A percentile compares a stretch with the other conserved stretches of the same genome.
Evolutionary conservation across 2,797 vertebrate species (phyloP).

Genomic region (Tapirus indicus): DNA sequence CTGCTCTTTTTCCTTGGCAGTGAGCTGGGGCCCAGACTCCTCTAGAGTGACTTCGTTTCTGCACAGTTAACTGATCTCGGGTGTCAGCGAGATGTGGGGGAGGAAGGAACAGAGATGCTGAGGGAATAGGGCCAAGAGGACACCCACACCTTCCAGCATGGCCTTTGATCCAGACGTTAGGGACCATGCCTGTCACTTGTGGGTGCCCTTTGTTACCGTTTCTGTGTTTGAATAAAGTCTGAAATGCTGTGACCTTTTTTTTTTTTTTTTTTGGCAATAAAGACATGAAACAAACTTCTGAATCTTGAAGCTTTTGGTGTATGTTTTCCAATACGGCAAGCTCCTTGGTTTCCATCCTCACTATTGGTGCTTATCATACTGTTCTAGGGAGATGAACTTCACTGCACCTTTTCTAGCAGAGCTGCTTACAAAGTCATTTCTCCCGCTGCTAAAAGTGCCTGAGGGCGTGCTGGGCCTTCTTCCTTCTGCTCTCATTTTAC

Average conservation of each 20-base stretch:
- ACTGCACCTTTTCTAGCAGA: neutral
- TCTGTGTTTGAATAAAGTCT: constrained; percentile 86
- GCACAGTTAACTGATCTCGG: constrained; percentile 83
- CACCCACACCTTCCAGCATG: constrained; percentile 66
- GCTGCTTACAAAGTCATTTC: fast-evolving
- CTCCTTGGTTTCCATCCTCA: neutral
- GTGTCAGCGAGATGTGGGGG: constrained; percentile 79
- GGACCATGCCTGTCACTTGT: constrained; percentile 83
- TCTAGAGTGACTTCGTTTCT: constrained; percentile 84
- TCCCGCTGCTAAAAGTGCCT: neutral
- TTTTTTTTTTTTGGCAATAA: constrained; percentile 79
- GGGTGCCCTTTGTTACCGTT: constrained; percentile 86
- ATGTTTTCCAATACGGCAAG: neutral
- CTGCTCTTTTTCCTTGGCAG: constrained; percentile 76
- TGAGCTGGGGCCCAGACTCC: constrained; percentile 76
- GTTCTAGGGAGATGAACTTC: too few relatives aligned
- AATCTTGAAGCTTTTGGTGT: neutral
- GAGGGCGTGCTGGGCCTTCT: neutral
- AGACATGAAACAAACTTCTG: constrained; percentile 68
- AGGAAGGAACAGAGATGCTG: constrained; percentile 44
- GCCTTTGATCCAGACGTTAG: constrained; percentile 73
- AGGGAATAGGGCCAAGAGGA: neutral
- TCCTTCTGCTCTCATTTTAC: neutral
- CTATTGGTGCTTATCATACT: fast-evolving
- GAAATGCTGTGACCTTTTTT: constrained; percentile 82